Conservation (phyloP, 1,140 invertebrate genomes). For the Mizuhopecten yessoensis region DNA sequence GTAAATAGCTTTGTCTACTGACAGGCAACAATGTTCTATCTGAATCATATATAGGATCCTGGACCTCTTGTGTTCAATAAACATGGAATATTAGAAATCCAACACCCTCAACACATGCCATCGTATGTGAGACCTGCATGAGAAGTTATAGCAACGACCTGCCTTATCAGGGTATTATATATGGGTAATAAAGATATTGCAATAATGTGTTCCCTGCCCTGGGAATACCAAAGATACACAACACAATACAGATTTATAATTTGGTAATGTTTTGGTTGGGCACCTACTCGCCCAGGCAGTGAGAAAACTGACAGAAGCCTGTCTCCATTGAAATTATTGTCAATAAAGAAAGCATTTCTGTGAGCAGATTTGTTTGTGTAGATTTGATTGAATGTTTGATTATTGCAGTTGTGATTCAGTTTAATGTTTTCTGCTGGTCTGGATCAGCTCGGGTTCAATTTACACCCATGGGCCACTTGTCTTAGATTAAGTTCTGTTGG, state of each 20-base stretch:
- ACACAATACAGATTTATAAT: constrained; percentile 7
- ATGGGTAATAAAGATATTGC: neutral
- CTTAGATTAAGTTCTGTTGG: no score
- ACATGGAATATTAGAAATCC: neutral
- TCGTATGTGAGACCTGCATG: neutral
- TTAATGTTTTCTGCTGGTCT: no score
- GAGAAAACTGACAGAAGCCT: constrained; percentile 1
- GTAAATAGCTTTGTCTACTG: constrained; percentile 34
- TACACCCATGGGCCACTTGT: no score
- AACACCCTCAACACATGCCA: neutral
- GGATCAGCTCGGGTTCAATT: no score
- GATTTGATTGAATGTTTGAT: no score
- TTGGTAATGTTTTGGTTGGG: neutral
- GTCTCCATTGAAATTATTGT: neutral
- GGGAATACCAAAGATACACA: neutral
- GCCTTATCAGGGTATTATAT: constrained; percentile 12
- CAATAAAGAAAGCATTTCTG: neutral
- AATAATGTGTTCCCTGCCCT: no score
- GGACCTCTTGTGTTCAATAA: neutral
- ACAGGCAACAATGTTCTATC: neutral
- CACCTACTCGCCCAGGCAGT: neutral
- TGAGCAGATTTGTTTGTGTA: no score
- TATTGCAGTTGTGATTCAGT: no score
- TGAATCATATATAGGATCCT: no score
- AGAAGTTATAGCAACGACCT: neutral